Evolutionary conservation across 2,888 invertebrate genomes (phyloP).

Genomic region (Endomychus coccineus): DNA sequence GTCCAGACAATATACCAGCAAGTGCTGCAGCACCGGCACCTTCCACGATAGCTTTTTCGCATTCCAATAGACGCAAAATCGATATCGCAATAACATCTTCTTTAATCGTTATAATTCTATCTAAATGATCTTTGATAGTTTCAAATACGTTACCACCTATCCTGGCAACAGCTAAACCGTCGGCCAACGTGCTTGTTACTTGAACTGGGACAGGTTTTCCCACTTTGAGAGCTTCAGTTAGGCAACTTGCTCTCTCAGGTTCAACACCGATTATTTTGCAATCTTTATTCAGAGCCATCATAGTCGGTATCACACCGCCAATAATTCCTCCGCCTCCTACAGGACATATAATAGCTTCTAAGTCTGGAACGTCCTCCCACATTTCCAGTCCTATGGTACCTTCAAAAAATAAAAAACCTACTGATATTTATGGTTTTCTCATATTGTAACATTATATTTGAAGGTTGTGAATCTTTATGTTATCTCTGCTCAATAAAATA

Average conservation of each 20-base stretch:
- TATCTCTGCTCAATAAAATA: too few relatives aligned
- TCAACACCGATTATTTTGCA: constrained; percentile 78
- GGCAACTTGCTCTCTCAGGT: constrained; percentile 78
- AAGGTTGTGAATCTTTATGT: too few relatives aligned
- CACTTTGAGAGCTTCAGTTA: constrained; percentile 61
- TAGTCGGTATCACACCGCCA: constrained; percentile 77
- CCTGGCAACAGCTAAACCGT: constrained; percentile 79
- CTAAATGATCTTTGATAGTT: constrained; percentile 64
- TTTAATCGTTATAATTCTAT: constrained; percentile 60
- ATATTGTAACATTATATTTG: too few relatives aligned
- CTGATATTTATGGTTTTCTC: too few relatives aligned
- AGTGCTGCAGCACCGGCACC: constrained; percentile 83
- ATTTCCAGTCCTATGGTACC: constrained; percentile 87
- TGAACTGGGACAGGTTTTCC: constrained; percentile 61
- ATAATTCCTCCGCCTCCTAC: constrained; percentile 84
- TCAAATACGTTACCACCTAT: constrained; percentile 80
- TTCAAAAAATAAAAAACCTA: too few relatives aligned
- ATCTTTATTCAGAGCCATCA: constrained; percentile 72
- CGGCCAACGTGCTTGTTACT: constrained; percentile 71
- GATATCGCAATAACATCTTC: constrained; percentile 80
- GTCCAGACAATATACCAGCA: constrained; percentile 76
- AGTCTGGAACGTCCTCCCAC: constrained; percentile 72
- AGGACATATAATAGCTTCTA: constrained; percentile 83
- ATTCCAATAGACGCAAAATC: constrained; percentile 69
- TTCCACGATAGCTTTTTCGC: constrained; percentile 85